Evolutionary conservation across 1,140 invertebrate genomes (phyloP), one percentile per base, ranked within the genome.

Genomic region (Cydia amplana): DNA sequence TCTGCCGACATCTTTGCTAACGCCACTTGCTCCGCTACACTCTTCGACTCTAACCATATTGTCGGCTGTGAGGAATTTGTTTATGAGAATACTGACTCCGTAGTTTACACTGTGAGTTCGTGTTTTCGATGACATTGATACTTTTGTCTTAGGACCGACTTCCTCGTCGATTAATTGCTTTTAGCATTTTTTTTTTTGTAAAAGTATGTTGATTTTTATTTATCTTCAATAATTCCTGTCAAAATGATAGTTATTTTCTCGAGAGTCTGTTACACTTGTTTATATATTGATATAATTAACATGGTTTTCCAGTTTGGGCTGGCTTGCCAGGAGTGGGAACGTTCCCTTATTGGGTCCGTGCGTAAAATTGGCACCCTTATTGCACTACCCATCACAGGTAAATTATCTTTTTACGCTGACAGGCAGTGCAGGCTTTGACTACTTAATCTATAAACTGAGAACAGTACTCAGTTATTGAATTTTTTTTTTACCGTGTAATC

Each of bases 371-470:
- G 90, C 9, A 83, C 83, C 0, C 73, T 91, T 49, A 55, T 77
- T 0, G 95, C 95, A 2, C 87, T 96, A 76, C 94, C 95, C 7
- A 93, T 96, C 75, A 94, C 95, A 1, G 64, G 64, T 67, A 65
- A 43, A 12, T 14, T 43, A 14, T 12, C 9, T 1, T 28, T 28
- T 43, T 43, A 14, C 40, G 9, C 40, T 12, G 12, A 6, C 32
- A 12, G 40, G 7, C 7, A 12, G 10, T 43, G 40, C 40, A 43
- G 10, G 40, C 12, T 43, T 43, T 36, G 7, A 36, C 32, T 7
- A 36, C 32, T 28, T 36, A 36, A 36, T 36, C 32, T 36, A 36
- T 36, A 7, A 36, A 36, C 32, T 36, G 4, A 36, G 32, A 36
- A 36, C 5, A 32, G 5, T 32, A n/a, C n/a, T n/a, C n/a, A n/a